Conservation (phyloP, 2,888 invertebrate species). For the Lithophane ornitopus region DNA sequence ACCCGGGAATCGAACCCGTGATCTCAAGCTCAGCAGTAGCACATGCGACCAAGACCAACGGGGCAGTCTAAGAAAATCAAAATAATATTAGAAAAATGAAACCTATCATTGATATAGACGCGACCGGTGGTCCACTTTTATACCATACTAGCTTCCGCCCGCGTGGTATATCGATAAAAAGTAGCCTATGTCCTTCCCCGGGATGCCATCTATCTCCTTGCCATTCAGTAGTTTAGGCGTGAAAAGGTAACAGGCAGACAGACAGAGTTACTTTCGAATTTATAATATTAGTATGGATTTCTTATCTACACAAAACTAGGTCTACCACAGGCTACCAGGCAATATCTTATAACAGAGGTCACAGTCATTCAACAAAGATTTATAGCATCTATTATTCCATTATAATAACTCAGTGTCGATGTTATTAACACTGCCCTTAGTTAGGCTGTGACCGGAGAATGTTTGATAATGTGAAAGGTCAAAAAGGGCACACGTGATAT, state of each 20-base stretch:
- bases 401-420: conserved; percentile 67
- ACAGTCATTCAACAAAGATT: conserved; percentile 60
- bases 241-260: too few species aligned
- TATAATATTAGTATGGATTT: too few species aligned
- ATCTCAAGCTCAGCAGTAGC: too few species aligned
- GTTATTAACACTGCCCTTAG: conserved; percentile 65
- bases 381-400: conserved; percentile 67
- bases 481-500: conserved; percentile 48
- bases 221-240: too few species aligned
- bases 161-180: too few species aligned
- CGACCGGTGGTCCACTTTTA: neutral
- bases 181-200: too few species aligned
- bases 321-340: conserved; percentile 13
- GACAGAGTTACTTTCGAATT: too few species aligned
- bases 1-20: too few species aligned
- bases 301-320: conserved; percentile 1
- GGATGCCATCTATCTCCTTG: too few species aligned
- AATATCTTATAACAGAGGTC: conserved; percentile 52
- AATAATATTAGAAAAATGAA: neutral
- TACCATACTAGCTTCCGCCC: too few species aligned
- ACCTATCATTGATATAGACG: neutral
- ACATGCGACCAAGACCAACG: too few species aligned
- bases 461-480: conserved; percentile 61
- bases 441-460: conserved; percentile 51
- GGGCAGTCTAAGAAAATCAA: neutral